Conservation (phyloP, 2,113 vertebrate genomes). For the Cyphomyrus discorhynchus region DNA sequence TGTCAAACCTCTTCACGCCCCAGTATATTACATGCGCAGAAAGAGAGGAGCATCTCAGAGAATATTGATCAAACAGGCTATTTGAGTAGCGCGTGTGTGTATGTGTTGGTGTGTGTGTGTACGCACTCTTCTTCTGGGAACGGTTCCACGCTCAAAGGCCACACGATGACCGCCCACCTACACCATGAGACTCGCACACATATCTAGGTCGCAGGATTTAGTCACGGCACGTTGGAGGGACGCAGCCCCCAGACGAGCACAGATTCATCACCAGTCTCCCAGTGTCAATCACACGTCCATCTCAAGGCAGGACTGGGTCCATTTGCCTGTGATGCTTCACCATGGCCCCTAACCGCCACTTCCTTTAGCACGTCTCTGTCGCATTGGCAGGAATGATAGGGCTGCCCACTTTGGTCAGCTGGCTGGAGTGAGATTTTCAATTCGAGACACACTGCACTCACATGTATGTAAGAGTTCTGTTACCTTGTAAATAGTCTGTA, state of each 20-base stretch:
- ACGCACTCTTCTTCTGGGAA: neutral
- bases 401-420: neutral
- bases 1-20: neutral
- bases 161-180: neutral
- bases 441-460: neutral
- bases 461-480: neutral
- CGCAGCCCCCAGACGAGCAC: neutral
- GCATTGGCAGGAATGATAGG: neutral
- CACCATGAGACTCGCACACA: neutral
- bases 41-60: neutral
- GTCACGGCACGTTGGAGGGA: neutral
- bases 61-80: neutral
- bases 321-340: neutral
- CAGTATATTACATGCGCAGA: neutral
- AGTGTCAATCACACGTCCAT: neutral
- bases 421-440: neutral
- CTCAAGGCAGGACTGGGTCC: neutral
- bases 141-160: neutral
- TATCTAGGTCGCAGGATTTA: neutral
- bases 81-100: neutral
- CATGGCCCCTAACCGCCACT: neutral
- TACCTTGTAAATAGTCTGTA: neutral
- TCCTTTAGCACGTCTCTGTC: neutral
- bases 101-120: neutral
- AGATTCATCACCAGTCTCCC: neutral